These are phyloP conservation scores for Paramuricea clavata DNA, from an alignment of 92 coral and sea anemone species.

Conservation along the genomic window DNA sequence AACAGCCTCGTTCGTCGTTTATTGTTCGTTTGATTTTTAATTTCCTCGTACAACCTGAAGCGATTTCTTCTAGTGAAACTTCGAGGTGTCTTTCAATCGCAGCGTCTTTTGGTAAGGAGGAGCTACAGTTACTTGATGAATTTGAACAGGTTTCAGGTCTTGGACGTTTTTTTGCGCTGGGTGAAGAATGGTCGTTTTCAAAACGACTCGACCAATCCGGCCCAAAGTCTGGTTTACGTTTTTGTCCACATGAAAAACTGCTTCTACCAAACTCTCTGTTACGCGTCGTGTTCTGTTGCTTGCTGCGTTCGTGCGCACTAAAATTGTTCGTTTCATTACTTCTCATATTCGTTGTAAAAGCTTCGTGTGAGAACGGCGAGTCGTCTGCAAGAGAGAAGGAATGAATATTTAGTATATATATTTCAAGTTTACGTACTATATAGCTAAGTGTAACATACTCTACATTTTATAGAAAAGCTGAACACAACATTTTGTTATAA, in stretches of 20 bases:
- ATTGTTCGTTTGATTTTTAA: slow-evolving; percentile 81
- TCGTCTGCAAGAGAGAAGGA: slow-evolving; percentile 5
- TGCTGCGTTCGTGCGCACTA: slow-evolving; percentile 9
- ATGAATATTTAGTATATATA: not conserved
- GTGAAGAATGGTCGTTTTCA: not conserved
- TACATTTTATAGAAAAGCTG: too few relatives aligned
- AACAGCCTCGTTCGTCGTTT: slow-evolving; percentile 53
- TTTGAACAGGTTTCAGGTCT: slow-evolving; percentile 17
- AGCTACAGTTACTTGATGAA: slow-evolving; percentile 66
- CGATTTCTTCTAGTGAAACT: slow-evolving; percentile 87
- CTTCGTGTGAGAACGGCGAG: slow-evolving; percentile 9
- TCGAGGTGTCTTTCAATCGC: slow-evolving; percentile 79
- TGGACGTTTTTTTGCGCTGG: slow-evolving; percentile 8
- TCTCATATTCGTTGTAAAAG: not conserved
- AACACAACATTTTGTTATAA: too few relatives aligned
- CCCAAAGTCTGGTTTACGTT: slow-evolving; percentile 13
- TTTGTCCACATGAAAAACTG: slow-evolving; percentile 6
- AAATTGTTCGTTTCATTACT: slow-evolving; percentile 16
- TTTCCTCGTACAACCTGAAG: slow-evolving; percentile 77
- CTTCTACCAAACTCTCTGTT: not conserved
- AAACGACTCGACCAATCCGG: not conserved
- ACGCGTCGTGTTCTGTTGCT: slow-evolving; percentile 13
- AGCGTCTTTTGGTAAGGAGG: slow-evolving; percentile 75
- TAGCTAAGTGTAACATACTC: too few relatives aligned
- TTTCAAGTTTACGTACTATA: too few relatives aligned